These are phyloP conservation scores for Araneus ventricosus DNA, from an alignment of 1,140 invertebrate genomes.

Conservation along the genomic window DNA sequence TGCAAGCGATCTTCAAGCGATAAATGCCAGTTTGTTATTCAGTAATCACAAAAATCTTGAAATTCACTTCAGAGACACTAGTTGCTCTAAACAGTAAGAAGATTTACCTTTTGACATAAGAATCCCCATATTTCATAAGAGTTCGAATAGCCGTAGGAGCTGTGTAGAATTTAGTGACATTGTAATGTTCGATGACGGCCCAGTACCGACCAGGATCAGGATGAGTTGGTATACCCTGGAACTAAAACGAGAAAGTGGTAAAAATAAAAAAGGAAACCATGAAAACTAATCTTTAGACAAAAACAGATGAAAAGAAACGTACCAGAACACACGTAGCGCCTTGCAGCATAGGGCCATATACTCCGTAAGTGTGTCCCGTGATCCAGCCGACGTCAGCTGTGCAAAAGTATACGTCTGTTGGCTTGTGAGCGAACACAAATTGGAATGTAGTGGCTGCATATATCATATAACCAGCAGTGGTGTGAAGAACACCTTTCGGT, in stretches of 20 bases:
- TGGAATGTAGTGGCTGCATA: constrained; percentile 95
- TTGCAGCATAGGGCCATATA: constrained; percentile 96
- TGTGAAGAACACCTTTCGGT: constrained; percentile 98
- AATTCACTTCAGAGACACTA: too few species aligned
- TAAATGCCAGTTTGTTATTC: too few species aligned
- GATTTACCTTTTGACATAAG: constrained; percentile 81
- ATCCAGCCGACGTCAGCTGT: constrained; percentile 99
- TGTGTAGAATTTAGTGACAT: constrained; percentile 98
- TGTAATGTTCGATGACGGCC: constrained; percentile 95
- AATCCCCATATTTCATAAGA: constrained; percentile 92
- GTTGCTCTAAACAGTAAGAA: background rate
- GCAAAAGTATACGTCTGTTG: constrained; percentile 96
- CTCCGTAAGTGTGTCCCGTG: constrained; percentile 97
- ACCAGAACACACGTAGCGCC: constrained; percentile 87
- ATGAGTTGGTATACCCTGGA: constrained; percentile 96
- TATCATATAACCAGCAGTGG: constrained; percentile 94
- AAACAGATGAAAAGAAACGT: background rate
- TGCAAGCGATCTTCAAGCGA: too few species aligned
- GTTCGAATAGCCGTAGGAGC: constrained; percentile 98
- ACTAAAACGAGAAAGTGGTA: constrained; percentile 83
- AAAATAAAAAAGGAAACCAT: background rate
- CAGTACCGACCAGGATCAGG: constrained; percentile 91
- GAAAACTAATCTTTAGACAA: background rate
- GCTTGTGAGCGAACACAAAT: constrained; percentile 96
- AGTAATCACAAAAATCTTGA: too few species aligned